Conservation (phyloP, 2,797 vertebrate species). For the Lithobates pipiens region DNA sequence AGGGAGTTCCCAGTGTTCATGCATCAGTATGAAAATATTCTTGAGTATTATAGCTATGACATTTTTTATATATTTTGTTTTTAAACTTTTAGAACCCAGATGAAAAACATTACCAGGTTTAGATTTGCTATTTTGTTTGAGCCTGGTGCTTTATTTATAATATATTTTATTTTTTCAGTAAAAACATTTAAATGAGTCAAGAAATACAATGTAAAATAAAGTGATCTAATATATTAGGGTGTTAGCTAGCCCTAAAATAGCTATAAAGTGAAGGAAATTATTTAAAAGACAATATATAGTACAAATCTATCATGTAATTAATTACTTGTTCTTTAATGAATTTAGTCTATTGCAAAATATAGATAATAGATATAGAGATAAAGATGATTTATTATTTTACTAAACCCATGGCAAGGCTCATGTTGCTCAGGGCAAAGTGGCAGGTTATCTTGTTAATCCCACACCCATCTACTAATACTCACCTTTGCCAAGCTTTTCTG, state of each 20-base stretch:
- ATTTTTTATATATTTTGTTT: neutral
- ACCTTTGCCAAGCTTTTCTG: neutral
- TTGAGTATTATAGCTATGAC: neutral
- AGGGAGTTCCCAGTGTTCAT: slow-evolving; percentile 15
- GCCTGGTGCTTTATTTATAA: neutral
- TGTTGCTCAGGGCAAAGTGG: too few species aligned
- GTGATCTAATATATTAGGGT: neutral
- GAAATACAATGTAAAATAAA: neutral
- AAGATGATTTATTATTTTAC: too few species aligned
- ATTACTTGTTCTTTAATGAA: neutral
- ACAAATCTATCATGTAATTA: neutral
- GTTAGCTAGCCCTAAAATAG: neutral
- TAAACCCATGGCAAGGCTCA: too few species aligned
- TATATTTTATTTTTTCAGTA: neutral
- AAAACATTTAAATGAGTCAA: neutral
- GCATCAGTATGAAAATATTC: neutral
- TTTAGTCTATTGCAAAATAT: neutral
- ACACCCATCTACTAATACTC: too few species aligned
- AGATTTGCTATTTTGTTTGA: neutral
- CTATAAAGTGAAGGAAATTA: neutral
- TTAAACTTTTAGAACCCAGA: neutral
- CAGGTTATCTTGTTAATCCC: too few species aligned
- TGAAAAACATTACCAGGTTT: neutral
- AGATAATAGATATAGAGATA: neutral
- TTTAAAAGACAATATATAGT: neutral